Conservation (phyloP, 2,113 vertebrate species). For the Telmatochromis brichardi region DNA sequence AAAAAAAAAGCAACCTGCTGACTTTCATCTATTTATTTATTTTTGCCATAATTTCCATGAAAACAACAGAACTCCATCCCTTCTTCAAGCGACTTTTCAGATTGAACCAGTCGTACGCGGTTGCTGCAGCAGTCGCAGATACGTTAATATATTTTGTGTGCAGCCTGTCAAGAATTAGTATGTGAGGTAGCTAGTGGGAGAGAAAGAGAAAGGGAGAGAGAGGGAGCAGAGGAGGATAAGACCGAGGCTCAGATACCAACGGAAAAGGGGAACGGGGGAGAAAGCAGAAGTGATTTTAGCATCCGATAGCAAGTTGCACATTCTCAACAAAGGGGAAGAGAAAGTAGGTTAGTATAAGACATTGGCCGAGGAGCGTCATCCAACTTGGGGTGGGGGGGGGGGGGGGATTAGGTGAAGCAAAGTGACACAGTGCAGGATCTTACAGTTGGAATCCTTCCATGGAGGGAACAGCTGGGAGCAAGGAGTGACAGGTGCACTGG, state of each 20-base stretch:
- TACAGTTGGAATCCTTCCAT: not conserved
- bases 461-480: not conserved
- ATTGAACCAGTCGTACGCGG: not conserved
- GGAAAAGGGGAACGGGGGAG: slow-evolving; percentile 40
- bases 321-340: slow-evolving; percentile 7
- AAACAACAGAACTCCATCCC: not conserved
- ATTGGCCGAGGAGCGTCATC: not conserved
- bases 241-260: slow-evolving; percentile 13
- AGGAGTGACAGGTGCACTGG: not conserved
- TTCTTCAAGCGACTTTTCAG: not conserved
- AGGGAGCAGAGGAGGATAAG: slow-evolving; percentile 18
- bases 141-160: not conserved
- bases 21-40: not conserved
- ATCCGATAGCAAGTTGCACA: slow-evolving; percentile 6
- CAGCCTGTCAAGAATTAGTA: slow-evolving; percentile 19
- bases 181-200: slow-evolving; percentile 32
- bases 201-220: slow-evolving; percentile 17
- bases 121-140: not conserved
- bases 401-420: not conserved
- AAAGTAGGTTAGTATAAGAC: slow-evolving; percentile 3
- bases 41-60: not conserved
- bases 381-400: not conserved
- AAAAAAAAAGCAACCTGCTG: not conserved
- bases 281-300: slow-evolving; percentile 51
- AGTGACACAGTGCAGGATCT: slow-evolving; percentile 5